Evolutionary conservation across 37 sponge, comb jelly and placozoan species (phyloP), one percentile per base, ranked within the genome.

Genomic region (Tethya wilhelma): DNA sequence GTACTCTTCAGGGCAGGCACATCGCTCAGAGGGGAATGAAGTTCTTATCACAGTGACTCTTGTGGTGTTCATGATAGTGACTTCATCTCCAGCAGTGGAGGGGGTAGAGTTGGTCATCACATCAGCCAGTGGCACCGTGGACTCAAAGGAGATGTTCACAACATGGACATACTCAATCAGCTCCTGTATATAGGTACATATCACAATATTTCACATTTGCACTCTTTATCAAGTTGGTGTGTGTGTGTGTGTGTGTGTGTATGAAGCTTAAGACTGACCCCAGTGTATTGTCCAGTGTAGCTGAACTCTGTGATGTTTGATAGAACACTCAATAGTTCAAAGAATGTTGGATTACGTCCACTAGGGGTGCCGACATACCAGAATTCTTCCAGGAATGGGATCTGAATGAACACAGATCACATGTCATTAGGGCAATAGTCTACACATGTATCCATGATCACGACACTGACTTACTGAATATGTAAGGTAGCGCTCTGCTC

Each of bases 251-350:
- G 56, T 53, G 12, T 20, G 12, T 20, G 9, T 19, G 44, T 59
- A 12, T 40, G 36, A 3, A 46, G 29, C 25, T 46, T 14, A n/a
- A 32, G 29, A 1, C 38, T 67, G 69, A 76, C 76, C 49, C 0
- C 66, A 46, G 82, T 71, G 43, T 74, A 86, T 23, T 44, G 53
- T 49, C 84, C 79, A 38, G 79, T 55, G 69, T 83, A 72, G 37
- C 87, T 86, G 8, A 86, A 32, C 25, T 82, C 73, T 49, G 87
- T 86, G 19, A 93, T 29, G 56, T 89, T 58, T 17, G 81, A 34
- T 43, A 93, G 66, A 9, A 86, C 83, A 31, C 75, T 40, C 29
- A 85, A 26, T 29, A 93, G 46, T 26, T 93, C 70, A 1, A 38
- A 45, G 37, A 73, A 37, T 2, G 75, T 86, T 19, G 86, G 74